phyloP scores from a whole-genome alignment of 2,797 vertebrate species.

The Poeciliopsis presidionis region DNA sequence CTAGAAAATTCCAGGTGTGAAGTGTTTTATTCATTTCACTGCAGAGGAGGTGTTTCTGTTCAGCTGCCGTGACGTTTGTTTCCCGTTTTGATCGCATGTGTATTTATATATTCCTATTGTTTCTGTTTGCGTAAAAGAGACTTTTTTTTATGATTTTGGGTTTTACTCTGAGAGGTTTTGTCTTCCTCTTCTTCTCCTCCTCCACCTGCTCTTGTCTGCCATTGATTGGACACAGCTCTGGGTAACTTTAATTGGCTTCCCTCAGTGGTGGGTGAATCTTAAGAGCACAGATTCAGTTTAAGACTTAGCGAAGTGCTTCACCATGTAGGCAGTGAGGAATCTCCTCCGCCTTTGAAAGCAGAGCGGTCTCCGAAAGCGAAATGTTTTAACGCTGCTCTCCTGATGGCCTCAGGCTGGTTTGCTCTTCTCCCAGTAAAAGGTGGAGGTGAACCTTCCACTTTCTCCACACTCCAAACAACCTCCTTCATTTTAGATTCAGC shows the following conservation, averaged over 20 bases:
- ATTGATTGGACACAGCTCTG: slow-evolving; percentile 75
- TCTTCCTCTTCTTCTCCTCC: slow-evolving; percentile 55
- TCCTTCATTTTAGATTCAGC: slow-evolving; percentile 61
- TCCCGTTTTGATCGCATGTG: slow-evolving; percentile 48
- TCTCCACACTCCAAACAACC: slow-evolving; percentile 38
- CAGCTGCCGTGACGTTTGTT: slow-evolving; percentile 50
- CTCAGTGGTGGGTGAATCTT: slow-evolving; percentile 66
- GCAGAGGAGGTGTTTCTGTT: slow-evolving; percentile 54
- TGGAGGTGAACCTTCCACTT: slow-evolving; percentile 40
- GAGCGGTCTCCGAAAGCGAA: slow-evolving; percentile 48
- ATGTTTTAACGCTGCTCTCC: slow-evolving; percentile 44
- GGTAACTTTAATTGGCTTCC: slow-evolving; percentile 73
- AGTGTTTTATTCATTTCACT: slow-evolving; percentile 68
- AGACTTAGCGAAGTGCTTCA: slow-evolving; percentile 57
- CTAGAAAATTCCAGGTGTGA: slow-evolving; percentile 77
- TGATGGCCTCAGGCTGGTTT: slow-evolving; percentile 36
- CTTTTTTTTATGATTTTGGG: slow-evolving; percentile 16
- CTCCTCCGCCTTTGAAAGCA: slow-evolving; percentile 52
- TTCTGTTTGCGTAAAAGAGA: slow-evolving; percentile 31
- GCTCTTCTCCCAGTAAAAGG: slow-evolving; percentile 37
- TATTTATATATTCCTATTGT: slow-evolving; percentile 3
- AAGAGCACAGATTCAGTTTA: slow-evolving; percentile 41
- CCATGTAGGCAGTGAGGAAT: slow-evolving; percentile 60
- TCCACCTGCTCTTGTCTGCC: slow-evolving; percentile 66
- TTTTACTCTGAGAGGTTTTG: slow-evolving; percentile 46